Conservation (phyloP, 2,113 vertebrate genomes). For the Taxidea taxus region DNA sequence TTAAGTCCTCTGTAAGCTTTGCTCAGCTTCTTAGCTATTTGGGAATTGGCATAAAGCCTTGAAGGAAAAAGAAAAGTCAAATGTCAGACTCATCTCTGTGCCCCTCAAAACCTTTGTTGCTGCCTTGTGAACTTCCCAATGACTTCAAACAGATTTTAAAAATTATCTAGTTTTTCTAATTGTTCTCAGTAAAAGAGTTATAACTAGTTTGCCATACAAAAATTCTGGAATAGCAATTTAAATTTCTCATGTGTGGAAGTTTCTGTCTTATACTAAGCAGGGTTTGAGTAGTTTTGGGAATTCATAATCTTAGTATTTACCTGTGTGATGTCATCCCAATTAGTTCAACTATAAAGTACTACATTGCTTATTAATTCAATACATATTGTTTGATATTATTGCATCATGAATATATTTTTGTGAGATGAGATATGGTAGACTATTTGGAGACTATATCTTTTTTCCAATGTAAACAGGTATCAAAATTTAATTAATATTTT, state of each 20-base stretch:
- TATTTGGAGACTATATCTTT: neutral
- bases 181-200: neutral
- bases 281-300: neutral
- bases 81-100: neutral
- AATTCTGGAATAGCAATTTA: neutral
- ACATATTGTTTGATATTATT: neutral
- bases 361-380: neutral
- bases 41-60: neutral
- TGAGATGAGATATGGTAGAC: neutral
- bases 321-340: neutral
- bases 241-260: neutral
- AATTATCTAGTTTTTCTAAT: neutral
- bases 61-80: neutral
- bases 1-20: neutral
- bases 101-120: neutral
- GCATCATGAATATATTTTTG: neutral
- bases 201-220: neutral
- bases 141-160: neutral
- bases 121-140: neutral
- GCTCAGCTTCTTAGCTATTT: neutral
- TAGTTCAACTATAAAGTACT: neutral
- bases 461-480: neutral
- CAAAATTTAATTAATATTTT: neutral
- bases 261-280: neutral
- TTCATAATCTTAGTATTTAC: neutral